Percentiles rank a stretch among this genome's conserved stretches.
phyloP scores from a whole-genome alignment of 2,888 invertebrate species.

The Sminthurides aquaticus region DNA sequence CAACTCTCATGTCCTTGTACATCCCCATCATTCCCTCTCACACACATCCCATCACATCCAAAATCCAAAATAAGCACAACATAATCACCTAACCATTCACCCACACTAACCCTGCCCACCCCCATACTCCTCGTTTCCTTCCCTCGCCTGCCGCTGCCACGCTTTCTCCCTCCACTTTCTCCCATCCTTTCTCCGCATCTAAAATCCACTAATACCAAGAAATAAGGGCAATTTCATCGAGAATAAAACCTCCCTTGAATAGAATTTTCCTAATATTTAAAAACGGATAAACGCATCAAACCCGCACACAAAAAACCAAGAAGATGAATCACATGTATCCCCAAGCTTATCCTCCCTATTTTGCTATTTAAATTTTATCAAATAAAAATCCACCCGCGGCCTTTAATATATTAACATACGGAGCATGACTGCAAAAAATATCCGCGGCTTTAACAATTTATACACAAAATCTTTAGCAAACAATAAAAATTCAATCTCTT shows the following conservation, averaged over 20 bases:
- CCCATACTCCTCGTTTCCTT: too few relatives aligned
- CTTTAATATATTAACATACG: not conserved
- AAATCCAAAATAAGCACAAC: too few relatives aligned
- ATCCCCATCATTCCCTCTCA: too few relatives aligned
- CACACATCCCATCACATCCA: too few relatives aligned
- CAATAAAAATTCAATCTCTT: not conserved
- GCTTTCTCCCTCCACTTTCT: too few relatives aligned
- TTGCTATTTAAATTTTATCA: not conserved
- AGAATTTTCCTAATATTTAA: not conserved
- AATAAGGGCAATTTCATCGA: not conserved
- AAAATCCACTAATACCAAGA: too few relatives aligned
- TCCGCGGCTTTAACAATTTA: not conserved
- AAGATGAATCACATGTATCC: not conserved
- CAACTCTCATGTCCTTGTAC: not conserved
- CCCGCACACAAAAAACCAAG: not conserved
- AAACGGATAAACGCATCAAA: not conserved
- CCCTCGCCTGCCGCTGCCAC: too few relatives aligned
- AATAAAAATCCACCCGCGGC: too few relatives aligned
- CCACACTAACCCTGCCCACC: too few relatives aligned
- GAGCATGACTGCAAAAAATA: not conserved
- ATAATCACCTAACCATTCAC: too few relatives aligned
- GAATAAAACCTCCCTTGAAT: not conserved
- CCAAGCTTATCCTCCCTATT: not conserved
- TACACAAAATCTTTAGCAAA: not conserved
- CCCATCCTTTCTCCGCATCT: too few relatives aligned